These are phyloP conservation scores for Pitangus sulphuratus DNA, from an alignment of 2,797 vertebrate species.

Conservation along the genomic window DNA sequence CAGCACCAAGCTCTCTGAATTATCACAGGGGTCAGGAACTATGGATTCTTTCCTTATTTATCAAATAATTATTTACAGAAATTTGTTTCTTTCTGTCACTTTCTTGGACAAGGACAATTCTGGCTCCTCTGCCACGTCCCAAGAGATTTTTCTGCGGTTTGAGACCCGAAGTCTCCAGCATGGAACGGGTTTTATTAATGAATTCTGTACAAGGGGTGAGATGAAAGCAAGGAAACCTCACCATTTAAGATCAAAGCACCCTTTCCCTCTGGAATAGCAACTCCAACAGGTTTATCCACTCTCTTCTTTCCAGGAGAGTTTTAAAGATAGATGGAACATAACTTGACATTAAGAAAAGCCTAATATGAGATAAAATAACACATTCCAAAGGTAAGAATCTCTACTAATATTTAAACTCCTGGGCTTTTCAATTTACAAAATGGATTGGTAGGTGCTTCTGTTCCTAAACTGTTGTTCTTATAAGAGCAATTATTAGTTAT, in stretches of 20 bases:
- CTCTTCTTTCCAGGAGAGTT: neutral
- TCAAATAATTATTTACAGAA: neutral
- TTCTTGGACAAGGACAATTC: neutral
- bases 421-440: neutral
- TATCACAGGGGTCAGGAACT: neutral
- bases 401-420: neutral
- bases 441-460: neutral
- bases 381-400: neutral
- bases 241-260: slow-evolving; percentile 19
- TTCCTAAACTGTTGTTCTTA: neutral
- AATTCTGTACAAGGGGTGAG: neutral
- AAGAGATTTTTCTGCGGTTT: neutral
- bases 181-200: neutral
- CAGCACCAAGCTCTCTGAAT: neutral
- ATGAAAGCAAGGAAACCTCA: neutral
- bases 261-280: neutral
- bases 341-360: neutral
- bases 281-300: slow-evolving; percentile 44
- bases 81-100: neutral
- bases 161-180: neutral
- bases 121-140: neutral
- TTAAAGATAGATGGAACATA: neutral
- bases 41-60: neutral
- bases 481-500: neutral
- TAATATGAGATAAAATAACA: neutral